phyloP scores from a whole-genome alignment of 2,888 invertebrate species.

The Agrotis exclamationis region DNA sequence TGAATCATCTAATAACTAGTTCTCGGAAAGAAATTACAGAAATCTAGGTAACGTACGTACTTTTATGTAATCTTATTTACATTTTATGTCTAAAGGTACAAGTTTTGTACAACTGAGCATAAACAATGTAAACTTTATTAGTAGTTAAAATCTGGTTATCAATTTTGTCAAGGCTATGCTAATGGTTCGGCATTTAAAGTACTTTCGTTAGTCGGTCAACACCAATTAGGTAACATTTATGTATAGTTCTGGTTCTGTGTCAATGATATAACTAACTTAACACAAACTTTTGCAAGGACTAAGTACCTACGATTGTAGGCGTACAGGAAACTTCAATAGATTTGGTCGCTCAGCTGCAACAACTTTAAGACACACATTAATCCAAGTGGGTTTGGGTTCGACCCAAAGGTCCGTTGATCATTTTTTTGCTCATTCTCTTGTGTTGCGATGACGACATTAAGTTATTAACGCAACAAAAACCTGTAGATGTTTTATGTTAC shows the following conservation, averaged over 20 bases:
- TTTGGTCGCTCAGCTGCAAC: constrained; percentile 5
- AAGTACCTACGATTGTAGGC: constrained; percentile 12
- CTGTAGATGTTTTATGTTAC: constrained; percentile 25
- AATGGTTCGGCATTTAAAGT: constrained; percentile 58
- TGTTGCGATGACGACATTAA: constrained; percentile 55
- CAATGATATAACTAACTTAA: constrained; percentile 62
- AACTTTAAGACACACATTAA: constrained; percentile 8
- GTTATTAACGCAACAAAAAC: constrained; percentile 49
- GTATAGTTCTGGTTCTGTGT: constrained; percentile 47
- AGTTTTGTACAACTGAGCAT: constrained; percentile 14
- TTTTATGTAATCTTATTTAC: constrained; percentile 31
- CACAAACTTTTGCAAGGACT: constrained; percentile 30
- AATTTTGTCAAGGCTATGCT: constrained; percentile 59
- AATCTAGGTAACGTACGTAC: constrained; percentile 13
- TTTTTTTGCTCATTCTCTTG: constrained; percentile 42
- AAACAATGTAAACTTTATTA: constrained; percentile 44
- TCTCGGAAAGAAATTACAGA: constrained; percentile 30
- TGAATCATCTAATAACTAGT: constrained; percentile 43
- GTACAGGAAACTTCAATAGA: constrained; percentile 7
- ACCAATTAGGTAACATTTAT: constrained; percentile 62
- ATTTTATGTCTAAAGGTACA: constrained; percentile 6
- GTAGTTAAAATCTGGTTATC: constrained; percentile 28
- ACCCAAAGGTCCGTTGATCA: constrained; percentile 29
- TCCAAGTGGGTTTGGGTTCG: constrained; percentile 24
- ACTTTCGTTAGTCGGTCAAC: constrained; percentile 65